These are phyloP conservation scores for Alethe castanea DNA, from an alignment of 2,113 vertebrate species.

Conservation along the genomic window DNA sequence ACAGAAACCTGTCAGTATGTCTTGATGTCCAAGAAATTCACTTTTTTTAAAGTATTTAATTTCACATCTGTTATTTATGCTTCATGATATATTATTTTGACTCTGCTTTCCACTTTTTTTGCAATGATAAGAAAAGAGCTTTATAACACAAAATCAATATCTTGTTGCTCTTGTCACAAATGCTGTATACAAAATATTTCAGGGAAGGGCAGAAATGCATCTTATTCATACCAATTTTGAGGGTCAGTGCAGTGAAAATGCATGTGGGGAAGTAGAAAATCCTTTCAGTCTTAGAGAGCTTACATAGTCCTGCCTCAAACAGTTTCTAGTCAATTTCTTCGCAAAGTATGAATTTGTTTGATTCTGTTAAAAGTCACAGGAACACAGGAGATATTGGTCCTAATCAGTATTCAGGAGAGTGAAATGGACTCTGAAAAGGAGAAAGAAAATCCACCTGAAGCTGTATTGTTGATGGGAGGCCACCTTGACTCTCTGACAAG, in stretches of 20 bases:
- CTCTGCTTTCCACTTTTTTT: neutral
- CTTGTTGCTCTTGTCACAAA: neutral
- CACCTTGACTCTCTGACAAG: slow-evolving; percentile 50
- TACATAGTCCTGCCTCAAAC: neutral
- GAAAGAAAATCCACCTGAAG: slow-evolving; percentile 13
- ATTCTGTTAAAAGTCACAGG: neutral
- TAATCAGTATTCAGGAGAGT: slow-evolving; percentile 39
- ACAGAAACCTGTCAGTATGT: neutral
- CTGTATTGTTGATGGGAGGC: slow-evolving; percentile 38
- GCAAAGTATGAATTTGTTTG: neutral
- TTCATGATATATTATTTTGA: neutral
- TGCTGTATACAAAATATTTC: neutral
- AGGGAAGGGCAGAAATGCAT: neutral
- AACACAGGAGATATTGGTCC: neutral
- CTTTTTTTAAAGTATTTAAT: neutral
- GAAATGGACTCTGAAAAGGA: neutral
- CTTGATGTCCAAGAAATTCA: neutral
- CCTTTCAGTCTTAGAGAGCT: neutral
- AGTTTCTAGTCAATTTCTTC: neutral
- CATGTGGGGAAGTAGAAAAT: neutral
- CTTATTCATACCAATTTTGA: neutral
- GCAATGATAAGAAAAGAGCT: neutral
- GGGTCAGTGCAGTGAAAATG: neutral
- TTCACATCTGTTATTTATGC: neutral
- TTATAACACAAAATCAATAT: neutral